Base-by-base conservation (phyloP, 2,888 invertebrate species). In the Pediacus dermestoides region DNA sequence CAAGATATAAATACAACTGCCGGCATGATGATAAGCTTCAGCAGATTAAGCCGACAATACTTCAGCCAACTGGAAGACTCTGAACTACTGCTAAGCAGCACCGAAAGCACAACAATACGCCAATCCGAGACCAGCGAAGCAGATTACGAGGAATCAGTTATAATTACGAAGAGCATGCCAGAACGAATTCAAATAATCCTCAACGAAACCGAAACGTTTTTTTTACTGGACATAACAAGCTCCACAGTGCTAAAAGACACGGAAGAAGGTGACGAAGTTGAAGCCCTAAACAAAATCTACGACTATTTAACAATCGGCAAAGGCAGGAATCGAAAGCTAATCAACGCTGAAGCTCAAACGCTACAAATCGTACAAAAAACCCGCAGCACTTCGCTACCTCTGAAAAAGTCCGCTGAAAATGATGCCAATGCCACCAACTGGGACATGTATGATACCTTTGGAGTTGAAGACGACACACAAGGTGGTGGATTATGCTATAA, bases 401-500 rank as follows among this genome's bases (percentile, higher is more conserved):
- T 9, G 42, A 32, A 8, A 2, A 23, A 25, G 8, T 6, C 10
- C 31, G 72, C 67, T 34, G 77, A 82, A 54, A 74, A 74, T 2
- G 72, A 72, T 1, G 74, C 80, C 0, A 84, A 81, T 58, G 86
- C 85, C 0, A 85, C 85, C 1, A 73, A 80, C 57, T 88, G 85
- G 77, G 84, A 87, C 52, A 85, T 88, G 80, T 78, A 79, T 53
- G 88, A 88, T 57, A 82, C 81, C 0, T 84, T 79, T 30, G 54
- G 76, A 16, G 70, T 71, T n/a, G 55, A 58, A 42, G 48, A 60
- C 50, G 63, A 61, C 2, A 69, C 66, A 8, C n/a, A 2, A 13
- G 23, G 1, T 40, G 57, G 63, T 4, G 66, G 67, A 39, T 64
- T 72, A 35, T n/a, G n/a, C n/a, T n/a, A n/a, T n/a, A n/a, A n/a